phyloP scores from a whole-genome alignment of 2,797 vertebrate species.

The Anolis apletophallus region DNA sequence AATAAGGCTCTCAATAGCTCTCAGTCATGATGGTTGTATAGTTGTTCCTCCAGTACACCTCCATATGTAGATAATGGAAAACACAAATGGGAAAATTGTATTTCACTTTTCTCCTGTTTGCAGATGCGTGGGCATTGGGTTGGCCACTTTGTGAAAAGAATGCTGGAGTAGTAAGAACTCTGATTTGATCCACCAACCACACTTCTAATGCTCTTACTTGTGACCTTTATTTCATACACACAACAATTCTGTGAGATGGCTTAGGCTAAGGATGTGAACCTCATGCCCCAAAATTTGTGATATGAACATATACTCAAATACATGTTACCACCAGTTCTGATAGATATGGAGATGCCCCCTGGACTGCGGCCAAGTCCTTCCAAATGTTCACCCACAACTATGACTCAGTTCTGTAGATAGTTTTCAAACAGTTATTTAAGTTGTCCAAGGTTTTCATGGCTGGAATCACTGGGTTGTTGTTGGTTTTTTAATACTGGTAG shows the following conservation, averaged over 20 bases:
- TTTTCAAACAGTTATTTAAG: neutral
- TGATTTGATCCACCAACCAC: neutral
- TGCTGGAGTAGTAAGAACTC: neutral
- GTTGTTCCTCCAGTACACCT: neutral
- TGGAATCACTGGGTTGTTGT: too few species aligned
- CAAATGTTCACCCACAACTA: neutral
- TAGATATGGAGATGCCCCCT: too few species aligned
- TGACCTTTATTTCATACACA: neutral
- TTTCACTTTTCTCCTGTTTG: too few species aligned
- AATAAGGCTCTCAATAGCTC: neutral
- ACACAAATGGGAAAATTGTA: too few species aligned
- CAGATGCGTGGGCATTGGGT: neutral
- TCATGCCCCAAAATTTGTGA: neutral
- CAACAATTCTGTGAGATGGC: neutral
- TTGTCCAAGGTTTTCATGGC: too few species aligned
- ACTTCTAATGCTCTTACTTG: neutral
- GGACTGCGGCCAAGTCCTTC: neutral
- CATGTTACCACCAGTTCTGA: neutral
- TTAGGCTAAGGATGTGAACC: neutral
- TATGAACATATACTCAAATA: neutral
- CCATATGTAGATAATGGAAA: too few species aligned
- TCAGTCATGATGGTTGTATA: neutral
- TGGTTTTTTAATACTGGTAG: too few species aligned
- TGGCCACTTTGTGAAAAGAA: neutral
- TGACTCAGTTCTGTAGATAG: neutral